Conservation (phyloP, 1,140 invertebrate species). For the Euura lappo region DNA sequence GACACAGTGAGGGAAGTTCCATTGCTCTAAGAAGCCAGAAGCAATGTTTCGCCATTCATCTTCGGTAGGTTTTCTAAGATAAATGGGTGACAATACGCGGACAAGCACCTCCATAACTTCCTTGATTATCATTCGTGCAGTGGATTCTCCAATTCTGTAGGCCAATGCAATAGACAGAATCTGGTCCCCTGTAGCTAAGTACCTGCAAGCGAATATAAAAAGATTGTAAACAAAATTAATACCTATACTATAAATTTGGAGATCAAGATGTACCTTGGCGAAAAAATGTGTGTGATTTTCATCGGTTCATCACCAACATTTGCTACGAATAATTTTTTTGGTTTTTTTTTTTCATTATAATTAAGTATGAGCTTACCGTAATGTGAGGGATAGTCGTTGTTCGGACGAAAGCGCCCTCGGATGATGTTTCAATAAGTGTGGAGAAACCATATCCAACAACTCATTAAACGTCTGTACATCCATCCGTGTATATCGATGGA, state of each 20-base stretch:
- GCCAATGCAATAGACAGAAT: background rate
- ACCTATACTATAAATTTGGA: conserved; percentile 16
- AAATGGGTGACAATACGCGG: background rate
- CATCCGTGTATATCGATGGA: conserved; percentile 10
- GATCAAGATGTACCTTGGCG: too few relatives aligned
- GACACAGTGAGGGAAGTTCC: conserved; percentile 19
- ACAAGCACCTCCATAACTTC: background rate
- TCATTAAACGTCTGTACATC: background rate
- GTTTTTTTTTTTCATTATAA: conserved; percentile 2
- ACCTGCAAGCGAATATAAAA: background rate
- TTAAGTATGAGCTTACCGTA: conserved; percentile 8
- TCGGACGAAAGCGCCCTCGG: conserved; percentile 15
- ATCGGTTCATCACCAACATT: too few relatives aligned
- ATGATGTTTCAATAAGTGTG: background rate
- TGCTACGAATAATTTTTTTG: too few relatives aligned
- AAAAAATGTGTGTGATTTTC: too few relatives aligned
- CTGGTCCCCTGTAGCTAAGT: background rate
- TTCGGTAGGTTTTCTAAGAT: background rate
- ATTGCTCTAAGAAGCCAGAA: too few relatives aligned
- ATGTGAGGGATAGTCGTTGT: conserved; percentile 12
- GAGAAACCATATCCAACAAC: background rate
- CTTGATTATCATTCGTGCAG: background rate
- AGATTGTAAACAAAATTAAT: conserved; percentile 10
- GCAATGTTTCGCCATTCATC: background rate
- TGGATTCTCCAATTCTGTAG: background rate